These are phyloP conservation scores for Lophius piscatorius DNA, from an alignment of 2,113 vertebrate genomes.

Conservation along the genomic window DNA sequence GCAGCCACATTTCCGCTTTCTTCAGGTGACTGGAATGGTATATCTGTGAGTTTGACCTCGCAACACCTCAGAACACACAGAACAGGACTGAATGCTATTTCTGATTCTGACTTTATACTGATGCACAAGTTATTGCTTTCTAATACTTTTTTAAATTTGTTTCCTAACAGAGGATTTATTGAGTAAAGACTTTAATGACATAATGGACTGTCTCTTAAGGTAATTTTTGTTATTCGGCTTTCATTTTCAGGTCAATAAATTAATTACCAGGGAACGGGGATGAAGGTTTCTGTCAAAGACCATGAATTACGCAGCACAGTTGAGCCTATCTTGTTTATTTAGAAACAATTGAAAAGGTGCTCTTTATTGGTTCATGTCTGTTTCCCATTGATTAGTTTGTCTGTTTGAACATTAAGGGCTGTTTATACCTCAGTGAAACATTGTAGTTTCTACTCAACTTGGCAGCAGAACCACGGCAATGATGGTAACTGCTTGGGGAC, in stretches of 20 bases:
- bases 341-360: slow-evolving; percentile 12
- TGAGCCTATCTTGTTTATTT: slow-evolving; percentile 50
- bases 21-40: slow-evolving; percentile 57
- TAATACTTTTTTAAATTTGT: not conserved
- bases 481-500: slow-evolving; percentile 30
- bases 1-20: slow-evolving; percentile 37
- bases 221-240: not conserved
- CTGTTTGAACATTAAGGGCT: slow-evolving; percentile 4
- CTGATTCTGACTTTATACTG: slow-evolving; percentile 20
- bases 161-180: not conserved
- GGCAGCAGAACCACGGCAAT: slow-evolving; percentile 26
- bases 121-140: not conserved
- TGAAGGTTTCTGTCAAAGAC: slow-evolving; percentile 55
- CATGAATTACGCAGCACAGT: slow-evolving; percentile 53
- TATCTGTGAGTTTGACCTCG: slow-evolving; percentile 58
- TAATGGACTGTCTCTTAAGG: not conserved
- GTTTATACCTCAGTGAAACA: slow-evolving; percentile 23
- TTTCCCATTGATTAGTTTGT: slow-evolving; percentile 15
- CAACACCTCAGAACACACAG: slow-evolving; percentile 44
- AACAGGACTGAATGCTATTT: not conserved
- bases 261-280: slow-evolving; percentile 24
- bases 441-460: slow-evolving; percentile 18
- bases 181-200: not conserved
- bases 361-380: slow-evolving; percentile 11
- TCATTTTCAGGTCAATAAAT: slow-evolving; percentile 27